Conservation (phyloP, 1,140 invertebrate species). For the Brachionus paranguensis region DNA sequence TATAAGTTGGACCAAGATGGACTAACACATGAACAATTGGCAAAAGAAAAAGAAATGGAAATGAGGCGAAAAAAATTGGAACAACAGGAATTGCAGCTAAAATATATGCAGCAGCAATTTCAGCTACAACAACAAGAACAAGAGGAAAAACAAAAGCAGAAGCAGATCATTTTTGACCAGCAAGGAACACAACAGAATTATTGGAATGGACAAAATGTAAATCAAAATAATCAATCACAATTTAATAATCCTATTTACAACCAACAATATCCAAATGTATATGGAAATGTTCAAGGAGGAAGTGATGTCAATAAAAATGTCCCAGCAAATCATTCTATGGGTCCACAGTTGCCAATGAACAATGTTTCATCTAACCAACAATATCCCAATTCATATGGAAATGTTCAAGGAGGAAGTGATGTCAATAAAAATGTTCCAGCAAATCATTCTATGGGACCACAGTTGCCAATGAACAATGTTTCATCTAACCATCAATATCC, state of each 20-base stretch:
- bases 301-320: background rate
- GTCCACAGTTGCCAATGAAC: background rate
- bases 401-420: background rate
- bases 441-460: background rate
- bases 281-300: background rate
- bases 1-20: background rate
- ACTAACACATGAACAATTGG: background rate
- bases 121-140: background rate
- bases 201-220: background rate
- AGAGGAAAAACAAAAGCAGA: background rate
- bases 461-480: background rate
- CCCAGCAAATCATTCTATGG: background rate
- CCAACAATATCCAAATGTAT: background rate
- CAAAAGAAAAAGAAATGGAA: background rate
- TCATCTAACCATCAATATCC: background rate
- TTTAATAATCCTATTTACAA: background rate
- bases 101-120: constrained; percentile 28
- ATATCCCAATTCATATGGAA: background rate
- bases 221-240: background rate
- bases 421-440: background rate
- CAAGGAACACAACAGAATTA: background rate
- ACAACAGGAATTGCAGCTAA: background rate
- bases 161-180: constrained; percentile 14
- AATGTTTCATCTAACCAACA: background rate
- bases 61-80: background rate